Base-by-base conservation (phyloP, 2,888 invertebrate genomes). In the Torymus auratus region DNA sequence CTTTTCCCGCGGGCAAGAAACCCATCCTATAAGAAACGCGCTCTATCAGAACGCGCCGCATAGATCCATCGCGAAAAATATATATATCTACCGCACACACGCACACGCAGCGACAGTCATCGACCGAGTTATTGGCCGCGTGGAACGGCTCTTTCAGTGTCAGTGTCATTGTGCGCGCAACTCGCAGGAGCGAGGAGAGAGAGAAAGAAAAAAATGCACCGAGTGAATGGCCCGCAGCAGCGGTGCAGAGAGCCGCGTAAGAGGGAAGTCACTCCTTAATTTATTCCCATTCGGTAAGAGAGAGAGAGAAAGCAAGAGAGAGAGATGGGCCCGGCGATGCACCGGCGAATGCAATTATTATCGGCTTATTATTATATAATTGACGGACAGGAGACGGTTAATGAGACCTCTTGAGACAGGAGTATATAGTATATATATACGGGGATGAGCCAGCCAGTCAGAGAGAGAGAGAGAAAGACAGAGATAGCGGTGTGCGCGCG, bases 341-440 rank as follows among this genome's bases (percentile, higher is more conserved):
- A 89, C 85, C 85, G 84, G 85, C 87, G 53, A 86, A 87, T 88
- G 89, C 89, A 89, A 89, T 89, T 89, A 89, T 89, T 89, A 89
- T 88, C 88, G 87, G 88, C 89, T 89, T 89, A 89, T 89, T 89
- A 89, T 89, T 89, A 89, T 88, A 89, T 89, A 89, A 89, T 89
- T 89, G 88, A 85, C 86, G 85, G 74, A 82, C 82, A 72, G 81
- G 85, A 85, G 84, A 84, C 85, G 85, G 87, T 87, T 89, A 89
- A 89, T 89, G 88, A 89, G 88, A 86, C 88, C 89, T 89, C 89
- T 89, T 86, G 89, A 89, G 89, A 89, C 89, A 80, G 80, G 70
- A 76, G 74, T 78, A 28, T 28, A 28, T 28, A 28, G 7, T 28
- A 28, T 28, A 7, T 28, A 28, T 28, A 28, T 28, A 28, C 28